phyloP scores from a whole-genome alignment of 1,140 invertebrate species.

The Pseudomyrmex cubaensis region DNA sequence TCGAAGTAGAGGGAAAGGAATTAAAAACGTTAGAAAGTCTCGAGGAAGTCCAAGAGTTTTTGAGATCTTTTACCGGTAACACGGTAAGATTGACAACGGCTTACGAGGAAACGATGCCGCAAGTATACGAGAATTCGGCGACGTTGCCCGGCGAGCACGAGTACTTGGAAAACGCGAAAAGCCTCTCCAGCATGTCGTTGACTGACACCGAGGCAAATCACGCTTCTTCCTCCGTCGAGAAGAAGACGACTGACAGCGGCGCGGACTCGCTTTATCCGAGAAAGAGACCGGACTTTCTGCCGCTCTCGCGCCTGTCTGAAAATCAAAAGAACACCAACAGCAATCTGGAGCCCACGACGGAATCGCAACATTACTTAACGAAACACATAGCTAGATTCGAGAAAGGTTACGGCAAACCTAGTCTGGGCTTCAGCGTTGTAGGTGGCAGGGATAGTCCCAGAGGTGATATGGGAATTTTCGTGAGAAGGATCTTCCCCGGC shows the following conservation, averaged over 20 bases:
- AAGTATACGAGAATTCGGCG: constrained; percentile 76
- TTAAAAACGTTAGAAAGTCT: constrained; percentile 90
- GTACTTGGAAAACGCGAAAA: constrained; percentile 79
- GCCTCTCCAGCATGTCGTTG: constrained; percentile 77
- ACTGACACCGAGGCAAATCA: constrained; percentile 71
- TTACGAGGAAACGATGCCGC: constrained; percentile 82
- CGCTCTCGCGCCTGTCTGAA: constrained; percentile 73
- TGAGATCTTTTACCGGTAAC: constrained; percentile 81
- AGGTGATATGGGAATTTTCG: constrained; percentile 91
- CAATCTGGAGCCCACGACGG: constrained; percentile 79
- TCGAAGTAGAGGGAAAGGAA: constrained; percentile 93
- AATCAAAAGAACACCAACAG: constrained; percentile 70
- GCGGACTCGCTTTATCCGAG: constrained; percentile 50
- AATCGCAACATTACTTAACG: constrained; percentile 85
- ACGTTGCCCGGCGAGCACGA: constrained; percentile 72
- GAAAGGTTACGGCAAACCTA: constrained; percentile 89
- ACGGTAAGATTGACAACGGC: constrained; percentile 80
- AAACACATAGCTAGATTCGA: constrained; percentile 85
- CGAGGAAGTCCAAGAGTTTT: constrained; percentile 86
- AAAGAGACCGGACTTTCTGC: constrained; percentile 81
- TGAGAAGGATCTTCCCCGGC: constrained; percentile 89
- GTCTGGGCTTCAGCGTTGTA: constrained; percentile 91
- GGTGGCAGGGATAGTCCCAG: constrained; percentile 90
- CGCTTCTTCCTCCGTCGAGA: not conserved
- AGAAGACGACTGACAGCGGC: constrained; percentile 16